Evolutionary conservation across 2,888 invertebrate species (phyloP).

Genomic region (Axea sp.): DNA sequence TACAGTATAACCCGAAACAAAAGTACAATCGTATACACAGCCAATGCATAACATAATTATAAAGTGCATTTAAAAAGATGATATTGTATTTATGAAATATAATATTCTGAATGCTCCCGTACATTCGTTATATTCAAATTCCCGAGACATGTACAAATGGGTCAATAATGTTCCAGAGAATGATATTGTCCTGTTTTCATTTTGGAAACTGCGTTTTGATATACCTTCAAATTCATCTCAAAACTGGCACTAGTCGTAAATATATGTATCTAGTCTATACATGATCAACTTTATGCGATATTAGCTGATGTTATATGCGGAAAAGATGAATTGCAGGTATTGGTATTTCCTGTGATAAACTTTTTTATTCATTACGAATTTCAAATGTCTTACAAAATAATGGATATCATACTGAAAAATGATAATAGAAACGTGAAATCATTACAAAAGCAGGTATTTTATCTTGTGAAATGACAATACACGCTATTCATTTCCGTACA

Average conservation of each 20-base stretch:
- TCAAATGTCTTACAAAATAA: too few relatives aligned
- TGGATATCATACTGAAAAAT: constrained; percentile 2
- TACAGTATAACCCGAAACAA: constrained; percentile 77
- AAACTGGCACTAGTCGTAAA: constrained; percentile 31
- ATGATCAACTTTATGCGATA: constrained; percentile 25
- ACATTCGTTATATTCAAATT: constrained; percentile 8
- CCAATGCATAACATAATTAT: constrained; percentile 75
- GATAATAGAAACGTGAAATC: constrained; percentile 7
- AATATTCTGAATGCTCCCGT: constrained; percentile 18
- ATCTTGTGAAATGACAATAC: constrained; percentile 43
- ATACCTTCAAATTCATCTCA: constrained; percentile 25
- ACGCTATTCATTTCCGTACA: constrained; percentile 27
- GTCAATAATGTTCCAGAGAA: neutral
- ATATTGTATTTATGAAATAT: constrained; percentile 55
- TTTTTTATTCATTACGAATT: too few relatives aligned
- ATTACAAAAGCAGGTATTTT: constrained; percentile 25
- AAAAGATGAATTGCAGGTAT: constrained; percentile 33
- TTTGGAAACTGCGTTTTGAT: constrained; percentile 23
- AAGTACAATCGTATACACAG: constrained; percentile 80
- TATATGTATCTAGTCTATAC: constrained; percentile 42
- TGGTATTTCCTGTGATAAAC: constrained; percentile 38
- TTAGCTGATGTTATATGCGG: neutral
- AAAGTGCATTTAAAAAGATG: constrained; percentile 64
- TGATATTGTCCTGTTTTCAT: constrained; percentile 4
- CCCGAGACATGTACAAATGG: constrained; percentile 12